A percentile compares a stretch with the other conserved stretches of the same genome.
These are phyloP conservation scores for Augochlorella aurata DNA, from an alignment of 2,888 invertebrate genomes.

Conservation along the genomic window DNA sequence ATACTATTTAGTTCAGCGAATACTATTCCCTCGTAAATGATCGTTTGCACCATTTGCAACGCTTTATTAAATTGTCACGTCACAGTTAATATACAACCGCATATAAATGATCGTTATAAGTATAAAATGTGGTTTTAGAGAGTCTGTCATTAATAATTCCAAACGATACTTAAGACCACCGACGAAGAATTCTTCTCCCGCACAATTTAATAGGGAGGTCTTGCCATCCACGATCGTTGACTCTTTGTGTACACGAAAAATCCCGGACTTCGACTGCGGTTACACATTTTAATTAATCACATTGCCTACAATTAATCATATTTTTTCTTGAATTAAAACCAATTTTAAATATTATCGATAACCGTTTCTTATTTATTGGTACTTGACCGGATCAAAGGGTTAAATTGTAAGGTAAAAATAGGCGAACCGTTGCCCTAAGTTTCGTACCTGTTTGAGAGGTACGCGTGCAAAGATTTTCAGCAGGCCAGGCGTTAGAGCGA, in stretches of 20 bases:
- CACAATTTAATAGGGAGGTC: slow-evolving; percentile 57
- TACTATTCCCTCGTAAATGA: not conserved
- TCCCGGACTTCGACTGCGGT: slow-evolving; percentile 20
- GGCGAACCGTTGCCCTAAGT: too few relatives aligned
- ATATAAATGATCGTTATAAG: slow-evolving; percentile 31
- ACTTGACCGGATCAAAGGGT: not conserved
- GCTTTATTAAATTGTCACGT: not conserved
- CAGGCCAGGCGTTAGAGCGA: not conserved
- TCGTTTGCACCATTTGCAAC: not conserved
- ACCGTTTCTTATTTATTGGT: not conserved
- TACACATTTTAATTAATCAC: not conserved
- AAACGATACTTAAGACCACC: slow-evolving; percentile 54
- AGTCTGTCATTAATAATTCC: slow-evolving; percentile 58
- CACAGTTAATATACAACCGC: slow-evolving; percentile 31
- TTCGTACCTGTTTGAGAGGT: too few relatives aligned
- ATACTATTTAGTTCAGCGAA: too few relatives aligned
- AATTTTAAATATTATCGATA: not conserved
- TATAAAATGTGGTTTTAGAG: slow-evolving; percentile 17
- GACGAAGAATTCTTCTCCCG: slow-evolving; percentile 49
- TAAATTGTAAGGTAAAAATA: too few relatives aligned
- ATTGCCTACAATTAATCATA: slow-evolving; percentile 17
- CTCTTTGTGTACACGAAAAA: slow-evolving; percentile 18
- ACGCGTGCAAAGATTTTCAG: too few relatives aligned
- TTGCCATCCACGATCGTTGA: slow-evolving; percentile 31
- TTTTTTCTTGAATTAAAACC: not conserved